Evolutionary conservation across 2,888 invertebrate species (phyloP).

Genomic region (Pterostichus niger): DNA sequence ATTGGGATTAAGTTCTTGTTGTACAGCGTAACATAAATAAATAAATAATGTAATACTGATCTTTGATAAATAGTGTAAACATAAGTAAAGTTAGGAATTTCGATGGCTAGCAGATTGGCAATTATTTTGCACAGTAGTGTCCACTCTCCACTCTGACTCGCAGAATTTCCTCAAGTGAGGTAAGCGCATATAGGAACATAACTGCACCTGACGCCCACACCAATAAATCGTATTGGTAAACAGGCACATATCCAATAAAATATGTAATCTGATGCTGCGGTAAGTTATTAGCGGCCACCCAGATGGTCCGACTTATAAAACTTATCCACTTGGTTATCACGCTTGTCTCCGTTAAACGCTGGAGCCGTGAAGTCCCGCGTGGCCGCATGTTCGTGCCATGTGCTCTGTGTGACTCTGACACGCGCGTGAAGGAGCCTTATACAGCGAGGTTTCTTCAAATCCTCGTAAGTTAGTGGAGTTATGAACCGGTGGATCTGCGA

Average conservation of each 20-base stretch:
- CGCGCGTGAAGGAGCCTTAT: background rate
- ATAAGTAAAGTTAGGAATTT: too few relatives aligned
- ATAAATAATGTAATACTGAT: background rate
- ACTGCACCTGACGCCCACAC: conserved; percentile 62
- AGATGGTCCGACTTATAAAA: conserved; percentile 56
- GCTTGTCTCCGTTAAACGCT: background rate
- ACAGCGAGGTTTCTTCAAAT: background rate
- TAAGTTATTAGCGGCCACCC: conserved; percentile 65
- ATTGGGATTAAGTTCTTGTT: too few relatives aligned
- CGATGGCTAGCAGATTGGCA: background rate
- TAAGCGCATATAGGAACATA: conserved; percentile 36
- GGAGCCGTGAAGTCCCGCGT: background rate
- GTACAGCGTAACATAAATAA: too few relatives aligned
- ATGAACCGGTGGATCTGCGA: conserved; percentile 1
- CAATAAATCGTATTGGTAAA: conserved; percentile 64
- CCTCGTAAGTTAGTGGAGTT: background rate
- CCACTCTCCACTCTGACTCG: background rate
- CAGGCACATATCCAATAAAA: conserved; percentile 62
- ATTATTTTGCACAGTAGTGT: conserved; percentile 17
- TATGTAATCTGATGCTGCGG: conserved; percentile 64
- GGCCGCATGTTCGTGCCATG: background rate
- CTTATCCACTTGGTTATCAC: conserved; percentile 34
- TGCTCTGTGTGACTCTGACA: background rate
- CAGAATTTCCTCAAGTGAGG: background rate
- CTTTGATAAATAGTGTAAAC: background rate